Conservation (phyloP, 2,797 vertebrate genomes). For the Molossus alvarezi region DNA sequence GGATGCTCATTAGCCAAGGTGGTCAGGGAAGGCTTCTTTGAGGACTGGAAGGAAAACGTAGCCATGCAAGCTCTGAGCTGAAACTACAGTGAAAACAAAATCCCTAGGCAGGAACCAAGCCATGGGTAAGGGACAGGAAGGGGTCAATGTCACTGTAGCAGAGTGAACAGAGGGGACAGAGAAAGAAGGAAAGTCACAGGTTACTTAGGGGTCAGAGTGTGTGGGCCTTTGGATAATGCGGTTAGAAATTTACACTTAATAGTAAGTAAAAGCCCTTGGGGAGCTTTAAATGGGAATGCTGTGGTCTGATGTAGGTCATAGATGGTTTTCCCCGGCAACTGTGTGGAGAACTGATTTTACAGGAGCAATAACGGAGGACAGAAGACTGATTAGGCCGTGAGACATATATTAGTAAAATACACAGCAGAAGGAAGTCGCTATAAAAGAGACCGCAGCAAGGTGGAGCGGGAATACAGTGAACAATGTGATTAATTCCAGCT, state of each 20-base stretch:
- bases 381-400: not conserved
- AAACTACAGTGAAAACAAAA: not conserved
- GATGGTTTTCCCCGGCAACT: not conserved
- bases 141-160: not conserved
- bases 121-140: not conserved
- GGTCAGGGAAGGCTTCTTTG: not conserved
- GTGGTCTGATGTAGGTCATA: not conserved
- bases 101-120: not conserved
- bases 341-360: not conserved
- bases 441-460: not conserved
- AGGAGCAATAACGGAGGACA: not conserved
- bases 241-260: not conserved
- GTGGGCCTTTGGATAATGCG: not conserved
- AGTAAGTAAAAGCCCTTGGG: not conserved
- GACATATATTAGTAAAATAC: slow-evolving; percentile 3
- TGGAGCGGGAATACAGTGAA: not conserved
- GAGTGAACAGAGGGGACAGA: not conserved
- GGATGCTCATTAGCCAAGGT: not conserved
- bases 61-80: not conserved
- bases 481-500: slow-evolving; percentile 54
- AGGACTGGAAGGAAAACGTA: not conserved
- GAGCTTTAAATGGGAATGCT: not conserved
- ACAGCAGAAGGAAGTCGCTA: not conserved
- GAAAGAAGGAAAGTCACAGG: not conserved
- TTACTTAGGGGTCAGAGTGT: not conserved